Conservation (phyloP, 37 sponge, comb jelly and placozoan species). For the Lycopodina hypogea region DNA sequence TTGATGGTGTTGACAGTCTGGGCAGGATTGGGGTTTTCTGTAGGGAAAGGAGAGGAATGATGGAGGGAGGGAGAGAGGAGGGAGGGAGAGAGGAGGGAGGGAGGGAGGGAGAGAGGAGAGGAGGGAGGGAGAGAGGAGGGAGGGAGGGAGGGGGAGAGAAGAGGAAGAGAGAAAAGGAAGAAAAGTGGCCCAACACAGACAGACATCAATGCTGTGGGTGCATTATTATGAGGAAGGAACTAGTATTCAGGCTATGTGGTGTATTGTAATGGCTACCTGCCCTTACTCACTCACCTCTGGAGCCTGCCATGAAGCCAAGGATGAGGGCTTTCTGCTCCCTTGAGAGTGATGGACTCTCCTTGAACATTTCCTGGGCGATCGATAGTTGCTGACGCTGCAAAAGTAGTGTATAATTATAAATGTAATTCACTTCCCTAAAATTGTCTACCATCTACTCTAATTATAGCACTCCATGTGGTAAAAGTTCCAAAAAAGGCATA, state of each 20-base stretch:
- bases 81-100: background rate
- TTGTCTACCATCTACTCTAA: background rate
- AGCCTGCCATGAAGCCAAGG: conserved; percentile 84
- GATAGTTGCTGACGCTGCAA: conserved; percentile 68
- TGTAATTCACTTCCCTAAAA: background rate
- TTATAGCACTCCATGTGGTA: background rate
- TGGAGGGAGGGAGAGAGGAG: background rate
- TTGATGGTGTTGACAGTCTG: conserved; percentile 60
- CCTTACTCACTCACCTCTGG: conserved; percentile 72
- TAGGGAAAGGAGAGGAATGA: background rate
- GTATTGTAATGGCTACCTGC: too few species aligned
- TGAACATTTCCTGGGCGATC: conserved; percentile 86
- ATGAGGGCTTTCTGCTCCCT: conserved; percentile 76
- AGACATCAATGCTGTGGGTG: too few species aligned
- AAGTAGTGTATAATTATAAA: background rate
- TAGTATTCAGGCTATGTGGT: too few species aligned
- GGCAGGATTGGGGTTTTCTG: conserved; percentile 39
- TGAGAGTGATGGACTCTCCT: conserved; percentile 63
- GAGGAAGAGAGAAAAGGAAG: background rate
- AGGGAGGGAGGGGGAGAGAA: background rate
- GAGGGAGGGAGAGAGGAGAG: background rate
- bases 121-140: background rate
- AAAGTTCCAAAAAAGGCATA: background rate
- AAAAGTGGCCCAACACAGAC: too few species aligned
- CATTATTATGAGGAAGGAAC: too few species aligned